These are phyloP conservation scores for Tipula vernalis DNA, from an alignment of 2,888 invertebrate species.

Conservation along the genomic window DNA sequence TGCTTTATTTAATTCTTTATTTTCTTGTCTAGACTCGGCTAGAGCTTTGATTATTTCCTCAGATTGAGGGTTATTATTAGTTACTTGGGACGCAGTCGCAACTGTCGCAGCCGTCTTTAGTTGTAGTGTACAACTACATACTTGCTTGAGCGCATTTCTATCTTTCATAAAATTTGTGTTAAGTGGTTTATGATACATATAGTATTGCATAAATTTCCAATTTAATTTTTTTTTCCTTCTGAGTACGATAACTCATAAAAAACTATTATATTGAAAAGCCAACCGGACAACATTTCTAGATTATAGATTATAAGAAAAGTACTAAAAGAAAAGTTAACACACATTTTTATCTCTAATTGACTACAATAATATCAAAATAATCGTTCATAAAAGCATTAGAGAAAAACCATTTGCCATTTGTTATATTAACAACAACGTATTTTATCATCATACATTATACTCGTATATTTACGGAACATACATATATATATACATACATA, in stretches of 20 bases:
- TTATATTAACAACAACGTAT: neutral
- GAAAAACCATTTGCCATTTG: neutral
- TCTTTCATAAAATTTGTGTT: neutral
- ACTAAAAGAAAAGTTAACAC: neutral
- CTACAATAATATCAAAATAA: conserved; percentile 4
- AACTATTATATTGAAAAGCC: neutral
- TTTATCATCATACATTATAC: neutral
- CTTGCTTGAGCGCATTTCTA: no score
- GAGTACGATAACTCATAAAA: neutral
- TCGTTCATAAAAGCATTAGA: neutral
- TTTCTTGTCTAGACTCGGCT: no score
- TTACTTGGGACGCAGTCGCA: no score
- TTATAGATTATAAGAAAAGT: neutral
- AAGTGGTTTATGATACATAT: neutral
- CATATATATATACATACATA: neutral
- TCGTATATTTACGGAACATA: neutral
- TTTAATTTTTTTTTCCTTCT: neutral
- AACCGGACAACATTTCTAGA: no score
- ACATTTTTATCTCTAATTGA: conserved; percentile 4
- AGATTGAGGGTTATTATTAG: no score
- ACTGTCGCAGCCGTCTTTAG: no score
- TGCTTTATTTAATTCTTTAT: no score
- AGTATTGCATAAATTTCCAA: neutral
- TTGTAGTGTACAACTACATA: no score
- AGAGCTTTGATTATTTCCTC: no score